Base-by-base conservation (phyloP, 1,140 invertebrate species). In the Drosophila grimshawi region DNA sequence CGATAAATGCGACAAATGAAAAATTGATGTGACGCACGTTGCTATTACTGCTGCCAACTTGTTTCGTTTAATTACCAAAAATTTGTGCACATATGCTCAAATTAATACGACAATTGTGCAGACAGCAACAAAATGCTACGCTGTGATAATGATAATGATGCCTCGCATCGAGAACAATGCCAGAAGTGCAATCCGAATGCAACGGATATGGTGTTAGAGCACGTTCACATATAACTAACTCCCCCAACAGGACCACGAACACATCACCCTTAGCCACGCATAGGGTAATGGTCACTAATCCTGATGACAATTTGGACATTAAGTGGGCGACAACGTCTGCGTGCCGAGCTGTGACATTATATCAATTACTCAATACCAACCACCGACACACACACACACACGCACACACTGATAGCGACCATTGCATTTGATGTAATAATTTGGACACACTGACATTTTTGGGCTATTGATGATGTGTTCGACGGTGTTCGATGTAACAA, bases 381-480 rank as follows among this genome's bases (percentile, higher is more conserved):
- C 69, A 77, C 19, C 19, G 19, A 19, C 19, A 19, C 19, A 19
- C 19, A 19, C 19, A 19, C 19, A 1, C 19, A 19, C 19, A 19
- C 19, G 2, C 19, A 19, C 19, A 19, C 59, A 46, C 74, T 83
- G 85, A 85, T 81, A 89, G 78, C 61, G 78, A 81, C 71, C 85
- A 89, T 67, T 90, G 86, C 86, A 89, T 85, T 89, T 89, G 85
- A 89, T 85, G 85, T 85, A 89, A 90, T 89, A 85, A 89, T 89
- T 89, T 89, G 76, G n/a, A 57, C 74, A 65, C 67, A 80, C 57
- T 82, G 76, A 65, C 82, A 89, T 83, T 83, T 89, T 81, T 66
- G 63, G 75, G 48, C 63, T 68, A 67, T 67, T 62, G 60, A 62
- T 76, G 71, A 63, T 62, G 64, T 37, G 51, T 49, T 55, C 46